These are phyloP conservation scores for Hipposideros armiger DNA, from an alignment of 2,113 vertebrate genomes.

Conservation along the genomic window DNA sequence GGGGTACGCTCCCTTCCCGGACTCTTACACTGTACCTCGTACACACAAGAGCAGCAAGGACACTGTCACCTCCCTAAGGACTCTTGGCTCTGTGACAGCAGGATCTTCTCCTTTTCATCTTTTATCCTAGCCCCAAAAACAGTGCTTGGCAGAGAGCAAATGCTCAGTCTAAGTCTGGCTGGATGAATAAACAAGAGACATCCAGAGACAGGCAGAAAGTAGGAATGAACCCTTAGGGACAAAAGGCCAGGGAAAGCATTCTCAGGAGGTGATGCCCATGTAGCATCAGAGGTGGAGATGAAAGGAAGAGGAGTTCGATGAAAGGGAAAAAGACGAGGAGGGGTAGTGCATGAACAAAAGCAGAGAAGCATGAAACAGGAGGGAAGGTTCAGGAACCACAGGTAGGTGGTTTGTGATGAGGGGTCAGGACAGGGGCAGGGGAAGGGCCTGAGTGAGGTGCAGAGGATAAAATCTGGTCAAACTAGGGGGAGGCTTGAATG, in stretches of 20 bases:
- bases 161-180: accelerated
- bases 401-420: not conserved
- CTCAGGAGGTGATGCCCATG: not conserved
- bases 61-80: not conserved
- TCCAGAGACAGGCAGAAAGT: not conserved
- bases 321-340: accelerated
- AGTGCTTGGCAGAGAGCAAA: not conserved
- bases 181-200: not conserved
- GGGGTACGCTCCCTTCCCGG: not conserved
- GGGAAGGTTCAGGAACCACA: not conserved
- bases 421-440: not conserved
- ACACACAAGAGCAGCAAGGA: not conserved
- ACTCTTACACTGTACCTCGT: not conserved
- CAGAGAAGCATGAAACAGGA: not conserved
- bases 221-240: not conserved
- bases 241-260: not conserved
- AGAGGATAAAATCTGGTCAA: not conserved
- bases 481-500: not conserved
- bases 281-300: accelerated
- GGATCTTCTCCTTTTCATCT: not conserved
- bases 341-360: not conserved
- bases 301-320: accelerated
- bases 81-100: not conserved
- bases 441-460: not conserved
- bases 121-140: not conserved